Conservation (phyloP, 2,113 vertebrate genomes). For the Nothobranchius kuhntae region DNA sequence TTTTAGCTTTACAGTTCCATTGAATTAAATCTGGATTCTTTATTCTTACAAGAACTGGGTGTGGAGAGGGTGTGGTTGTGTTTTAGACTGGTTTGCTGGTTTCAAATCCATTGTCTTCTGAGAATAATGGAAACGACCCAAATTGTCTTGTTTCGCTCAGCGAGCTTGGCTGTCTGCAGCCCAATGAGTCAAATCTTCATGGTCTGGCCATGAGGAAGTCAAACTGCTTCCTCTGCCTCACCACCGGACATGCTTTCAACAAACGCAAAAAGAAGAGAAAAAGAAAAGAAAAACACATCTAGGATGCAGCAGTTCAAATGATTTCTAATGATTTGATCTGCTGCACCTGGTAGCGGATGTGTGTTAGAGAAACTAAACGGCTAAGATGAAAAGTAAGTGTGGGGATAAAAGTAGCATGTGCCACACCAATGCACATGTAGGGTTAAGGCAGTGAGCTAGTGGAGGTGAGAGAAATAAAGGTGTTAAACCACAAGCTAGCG, state of each 20-base stretch:
- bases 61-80: not conserved
- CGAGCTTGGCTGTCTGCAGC: constrained; percentile 28
- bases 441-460: not conserved
- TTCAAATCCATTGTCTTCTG: constrained; percentile 42
- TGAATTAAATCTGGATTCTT: not conserved
- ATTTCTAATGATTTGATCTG: not conserved
- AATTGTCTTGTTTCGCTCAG: constrained; percentile 31
- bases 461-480: constrained; percentile 12
- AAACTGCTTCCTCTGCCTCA: constrained; percentile 62
- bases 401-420: too few relatives aligned
- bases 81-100: not conserved
- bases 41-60: not conserved
- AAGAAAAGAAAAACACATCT: not conserved
- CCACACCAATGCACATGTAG: not conserved
- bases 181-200: constrained; percentile 70
- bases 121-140: constrained; percentile 43
- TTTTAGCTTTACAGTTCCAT: not conserved
- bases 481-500: constrained; percentile 47
- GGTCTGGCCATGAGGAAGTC: constrained; percentile 63
- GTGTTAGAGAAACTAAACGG: too few relatives aligned
- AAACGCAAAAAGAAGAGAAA: constrained; percentile 18
- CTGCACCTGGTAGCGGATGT: not conserved
- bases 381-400: too few relatives aligned
- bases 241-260: constrained; percentile 56
- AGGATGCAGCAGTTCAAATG: too few relatives aligned